Evolutionary conservation across 2,888 invertebrate species (phyloP).

Genomic region (Drosophila mulleri): DNA sequence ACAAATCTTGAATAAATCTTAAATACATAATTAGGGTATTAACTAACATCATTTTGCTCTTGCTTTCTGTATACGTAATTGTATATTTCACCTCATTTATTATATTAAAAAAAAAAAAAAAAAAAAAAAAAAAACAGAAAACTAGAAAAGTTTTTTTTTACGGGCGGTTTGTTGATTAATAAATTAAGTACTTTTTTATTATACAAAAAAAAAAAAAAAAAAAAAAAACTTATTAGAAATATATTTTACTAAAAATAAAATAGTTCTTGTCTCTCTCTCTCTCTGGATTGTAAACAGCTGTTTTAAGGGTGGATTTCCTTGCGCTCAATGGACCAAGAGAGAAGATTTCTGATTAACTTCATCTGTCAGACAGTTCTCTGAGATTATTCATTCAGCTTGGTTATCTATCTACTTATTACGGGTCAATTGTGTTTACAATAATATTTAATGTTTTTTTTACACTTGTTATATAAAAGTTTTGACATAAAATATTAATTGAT

Average conservation of each 20-base stretch:
- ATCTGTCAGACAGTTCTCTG: constrained; percentile 22
- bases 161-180: too few relatives aligned
- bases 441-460: constrained; percentile 7
- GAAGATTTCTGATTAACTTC: constrained; percentile 10
- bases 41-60: not conserved
- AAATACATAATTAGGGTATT: not conserved
- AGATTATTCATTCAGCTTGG: constrained; percentile 17
- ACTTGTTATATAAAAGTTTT: constrained; percentile 20
- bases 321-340: constrained; percentile 9
- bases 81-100: not conserved
- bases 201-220: not conserved
- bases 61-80: not conserved
- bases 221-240: too few relatives aligned
- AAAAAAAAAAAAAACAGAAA: too few relatives aligned
- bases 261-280: not conserved
- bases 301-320: constrained; percentile 12
- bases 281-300: constrained; percentile 15
- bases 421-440: constrained; percentile 25
- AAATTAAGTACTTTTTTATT: not conserved
- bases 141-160: too few relatives aligned
- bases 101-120: too few relatives aligned
- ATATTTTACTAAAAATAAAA: not conserved
- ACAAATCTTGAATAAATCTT: not conserved
- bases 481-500: constrained; percentile 5
- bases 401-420: constrained; percentile 19